Conservation (phyloP, 2,888 invertebrate species). For the Chironomus riparius region DNA sequence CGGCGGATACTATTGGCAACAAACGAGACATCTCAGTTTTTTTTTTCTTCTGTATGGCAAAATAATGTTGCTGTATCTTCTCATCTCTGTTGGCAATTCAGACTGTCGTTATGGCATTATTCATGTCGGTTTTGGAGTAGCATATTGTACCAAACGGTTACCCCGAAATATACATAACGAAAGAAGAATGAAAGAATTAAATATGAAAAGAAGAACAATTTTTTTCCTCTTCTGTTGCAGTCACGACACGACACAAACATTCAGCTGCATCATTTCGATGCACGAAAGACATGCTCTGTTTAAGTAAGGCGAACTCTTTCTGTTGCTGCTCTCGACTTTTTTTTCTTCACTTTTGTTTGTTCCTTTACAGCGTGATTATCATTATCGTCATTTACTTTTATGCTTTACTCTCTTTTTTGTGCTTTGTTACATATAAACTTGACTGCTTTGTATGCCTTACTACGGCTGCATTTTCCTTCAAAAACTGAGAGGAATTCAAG, state of each 20-base stretch:
- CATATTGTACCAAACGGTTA: neutral
- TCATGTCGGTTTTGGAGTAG: neutral
- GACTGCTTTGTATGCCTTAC: neutral
- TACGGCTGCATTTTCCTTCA: neutral
- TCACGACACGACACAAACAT: slow-evolving; percentile 20
- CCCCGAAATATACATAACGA: neutral
- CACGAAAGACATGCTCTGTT: slow-evolving; percentile 7
- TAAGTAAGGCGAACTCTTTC: neutral
- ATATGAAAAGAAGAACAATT: neutral
- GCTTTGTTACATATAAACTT: neutral
- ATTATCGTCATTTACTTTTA: slow-evolving; percentile 11
- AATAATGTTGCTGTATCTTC: neutral
- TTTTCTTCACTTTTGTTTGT: slow-evolving; percentile 16
- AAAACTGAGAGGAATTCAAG: neutral
- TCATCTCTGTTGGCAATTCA: neutral
- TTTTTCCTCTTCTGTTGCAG: slow-evolving; percentile 18
- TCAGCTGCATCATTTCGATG: neutral
- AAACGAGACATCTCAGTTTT: too few species aligned
- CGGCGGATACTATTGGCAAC: too few species aligned
- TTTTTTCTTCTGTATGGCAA: too few species aligned
- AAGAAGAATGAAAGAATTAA: neutral
- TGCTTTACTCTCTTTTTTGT: neutral
- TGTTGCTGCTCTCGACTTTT: neutral
- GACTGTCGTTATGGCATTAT: neutral
- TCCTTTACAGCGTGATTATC: neutral